A percentile compares a stretch with the other conserved stretches of the same genome.
phyloP scores from a whole-genome alignment of 2,113 vertebrate species.

The Corythornis vintsioides region DNA sequence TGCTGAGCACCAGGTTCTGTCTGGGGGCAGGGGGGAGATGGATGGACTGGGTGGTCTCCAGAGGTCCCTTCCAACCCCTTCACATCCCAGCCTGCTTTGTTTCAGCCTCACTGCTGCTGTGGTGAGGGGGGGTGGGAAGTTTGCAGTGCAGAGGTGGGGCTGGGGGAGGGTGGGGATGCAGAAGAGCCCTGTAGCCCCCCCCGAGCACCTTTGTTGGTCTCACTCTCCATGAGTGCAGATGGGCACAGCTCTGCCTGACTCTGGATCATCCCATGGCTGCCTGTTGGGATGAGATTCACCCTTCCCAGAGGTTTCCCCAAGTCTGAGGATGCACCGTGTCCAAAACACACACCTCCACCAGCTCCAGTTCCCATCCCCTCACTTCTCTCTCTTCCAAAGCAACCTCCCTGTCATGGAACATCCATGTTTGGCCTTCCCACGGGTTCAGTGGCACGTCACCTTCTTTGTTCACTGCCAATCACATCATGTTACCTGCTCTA shows the following conservation, averaged over 20 bases:
- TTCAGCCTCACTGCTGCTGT: not conserved
- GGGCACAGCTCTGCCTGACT: not conserved
- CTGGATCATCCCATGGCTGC: not conserved
- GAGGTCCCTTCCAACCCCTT: no score
- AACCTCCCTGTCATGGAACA: not conserved
- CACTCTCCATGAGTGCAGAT: accelerated
- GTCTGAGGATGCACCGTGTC: not conserved
- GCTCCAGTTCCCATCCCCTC: not conserved
- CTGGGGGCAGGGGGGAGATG: no score
- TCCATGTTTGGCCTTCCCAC: not conserved
- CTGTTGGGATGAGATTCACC: accelerated
- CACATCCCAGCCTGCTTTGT: not conserved
- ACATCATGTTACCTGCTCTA: not conserved
- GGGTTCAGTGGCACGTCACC: not conserved
- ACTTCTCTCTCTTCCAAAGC: not conserved
- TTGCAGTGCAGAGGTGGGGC: not conserved
- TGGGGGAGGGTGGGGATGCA: accelerated
- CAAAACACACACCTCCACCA: not conserved
- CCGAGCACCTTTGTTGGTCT: not conserved
- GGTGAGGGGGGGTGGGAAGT: not conserved
- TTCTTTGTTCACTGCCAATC: constrained; percentile 28
- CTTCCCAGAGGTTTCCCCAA: not conserved
- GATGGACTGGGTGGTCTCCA: no score
- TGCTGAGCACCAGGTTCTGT: not conserved
- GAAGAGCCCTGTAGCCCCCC: not conserved